phyloP scores from a whole-genome alignment of 2,113 vertebrate species.

The Melozone crissalis region DNA sequence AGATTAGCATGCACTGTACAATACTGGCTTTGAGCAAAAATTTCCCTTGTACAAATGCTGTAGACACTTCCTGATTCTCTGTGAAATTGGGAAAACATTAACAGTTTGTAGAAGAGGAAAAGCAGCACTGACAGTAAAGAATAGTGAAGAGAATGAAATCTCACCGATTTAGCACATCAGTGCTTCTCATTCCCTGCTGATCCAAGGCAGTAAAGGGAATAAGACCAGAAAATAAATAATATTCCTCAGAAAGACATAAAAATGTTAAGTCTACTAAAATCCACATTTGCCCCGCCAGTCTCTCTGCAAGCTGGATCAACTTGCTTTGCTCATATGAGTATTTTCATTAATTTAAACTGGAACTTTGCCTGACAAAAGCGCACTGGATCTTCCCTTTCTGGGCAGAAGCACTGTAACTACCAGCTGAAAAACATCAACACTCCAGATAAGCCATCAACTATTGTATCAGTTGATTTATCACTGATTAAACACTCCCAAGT shows the following conservation, averaged over 20 bases:
- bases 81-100: not conserved
- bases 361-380: slow-evolving; percentile 7
- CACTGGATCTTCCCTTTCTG: not conserved
- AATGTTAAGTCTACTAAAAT: not conserved
- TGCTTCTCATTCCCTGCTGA: slow-evolving; percentile 21
- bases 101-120: not conserved
- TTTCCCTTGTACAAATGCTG: not conserved
- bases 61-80: not conserved
- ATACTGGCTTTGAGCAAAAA: not conserved
- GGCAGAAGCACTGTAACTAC: slow-evolving; percentile 10
- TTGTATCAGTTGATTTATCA: not conserved
- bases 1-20: not conserved
- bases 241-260: slow-evolving; percentile 47
- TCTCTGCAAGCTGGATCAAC: not conserved
- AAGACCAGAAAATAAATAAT: slow-evolving; percentile 42
- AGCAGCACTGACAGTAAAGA: not conserved
- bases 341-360: slow-evolving; percentile 25
- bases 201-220: slow-evolving; percentile 51
- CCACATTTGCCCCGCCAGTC: not conserved
- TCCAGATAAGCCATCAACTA: slow-evolving; percentile 38
- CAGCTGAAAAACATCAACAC: slow-evolving; percentile 56
- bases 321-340: not conserved
- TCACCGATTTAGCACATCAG: slow-evolving; percentile 18
- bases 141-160: slow-evolving; percentile 46
- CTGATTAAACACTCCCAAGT: slow-evolving; percentile 34